Percentiles rank a stretch among this genome's conserved stretches.
phyloP scores from a whole-genome alignment of 2,888 invertebrate species.

The Dromius quadrimaculatus region DNA sequence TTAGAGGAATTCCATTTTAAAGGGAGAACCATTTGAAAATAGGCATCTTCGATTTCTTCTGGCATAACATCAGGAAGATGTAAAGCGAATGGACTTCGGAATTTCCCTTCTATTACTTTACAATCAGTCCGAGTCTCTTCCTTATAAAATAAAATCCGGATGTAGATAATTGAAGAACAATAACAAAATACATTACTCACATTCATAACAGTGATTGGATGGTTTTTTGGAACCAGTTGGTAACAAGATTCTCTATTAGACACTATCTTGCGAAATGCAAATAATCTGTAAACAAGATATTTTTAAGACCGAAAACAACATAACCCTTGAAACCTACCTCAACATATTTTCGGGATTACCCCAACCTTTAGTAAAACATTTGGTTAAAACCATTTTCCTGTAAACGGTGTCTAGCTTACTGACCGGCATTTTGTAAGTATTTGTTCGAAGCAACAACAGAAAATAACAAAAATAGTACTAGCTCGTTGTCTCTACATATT shows the following conservation, averaged over 20 bases:
- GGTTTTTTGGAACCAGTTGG: conserved; percentile 82
- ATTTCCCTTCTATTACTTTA: conserved; percentile 86
- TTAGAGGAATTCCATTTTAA: conserved; percentile 78
- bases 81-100: conserved; percentile 84
- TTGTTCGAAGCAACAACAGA: conserved; percentile 1
- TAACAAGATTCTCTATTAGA: conserved; percentile 86
- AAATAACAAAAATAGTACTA: not conserved
- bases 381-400: conserved; percentile 86
- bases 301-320: conserved; percentile 15
- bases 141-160: conserved; percentile 65
- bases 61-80: conserved; percentile 90
- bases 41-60: conserved; percentile 82
- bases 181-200: conserved; percentile 67
- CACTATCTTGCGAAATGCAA: conserved; percentile 89
- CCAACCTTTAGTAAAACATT: conserved; percentile 97
- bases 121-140: conserved; percentile 81
- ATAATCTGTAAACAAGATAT: conserved; percentile 77
- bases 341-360: conserved; percentile 92
- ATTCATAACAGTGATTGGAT: conserved; percentile 89
- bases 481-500: conserved; percentile 3
- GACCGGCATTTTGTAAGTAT: conserved; percentile 60
- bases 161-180: not conserved
- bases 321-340: conserved; percentile 68
- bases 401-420: conserved; percentile 81
- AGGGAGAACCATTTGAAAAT: conserved; percentile 88